These are phyloP conservation scores for Calliphora vomitoria DNA, from an alignment of 2,888 invertebrate genomes.

Conservation along the genomic window DNA sequence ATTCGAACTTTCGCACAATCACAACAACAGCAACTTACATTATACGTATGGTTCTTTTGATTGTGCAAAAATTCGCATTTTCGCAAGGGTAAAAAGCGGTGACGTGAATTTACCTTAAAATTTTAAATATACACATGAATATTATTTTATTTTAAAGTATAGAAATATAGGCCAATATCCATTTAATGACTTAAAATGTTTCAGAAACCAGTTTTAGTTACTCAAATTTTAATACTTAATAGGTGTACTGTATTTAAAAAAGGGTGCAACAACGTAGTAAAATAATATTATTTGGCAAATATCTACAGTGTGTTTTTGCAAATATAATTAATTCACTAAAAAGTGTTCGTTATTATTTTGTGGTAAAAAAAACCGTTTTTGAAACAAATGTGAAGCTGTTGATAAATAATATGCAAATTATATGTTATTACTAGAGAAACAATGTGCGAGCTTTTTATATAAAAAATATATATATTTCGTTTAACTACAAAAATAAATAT, in stretches of 20 bases:
- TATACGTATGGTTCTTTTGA: no score
- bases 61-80: no score
- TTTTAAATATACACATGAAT: no score
- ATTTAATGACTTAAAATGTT: background rate
- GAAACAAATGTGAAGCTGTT: slow-evolving; percentile 35
- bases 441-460: slow-evolving; percentile 52
- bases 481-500: slow-evolving; percentile 58
- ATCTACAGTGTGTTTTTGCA: slow-evolving; percentile 51
- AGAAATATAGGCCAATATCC: background rate
- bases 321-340: background rate
- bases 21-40: no score
- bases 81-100: no score
- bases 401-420: slow-evolving; percentile 54
- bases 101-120: no score
- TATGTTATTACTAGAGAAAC: slow-evolving; percentile 61
- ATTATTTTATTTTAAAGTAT: background rate
- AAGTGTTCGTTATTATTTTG: background rate
- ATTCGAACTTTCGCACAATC: no score
- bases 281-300: slow-evolving; percentile 33
- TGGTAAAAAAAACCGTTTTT: background rate
- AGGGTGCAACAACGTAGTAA: slow-evolving; percentile 4
- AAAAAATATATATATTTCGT: slow-evolving; percentile 34
- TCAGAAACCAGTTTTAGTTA: background rate
- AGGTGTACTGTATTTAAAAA: background rate
- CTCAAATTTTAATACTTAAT: background rate